Evolutionary conservation across 2,113 vertebrate genomes (phyloP).

Genomic region (Proterorhinus semilunaris): DNA sequence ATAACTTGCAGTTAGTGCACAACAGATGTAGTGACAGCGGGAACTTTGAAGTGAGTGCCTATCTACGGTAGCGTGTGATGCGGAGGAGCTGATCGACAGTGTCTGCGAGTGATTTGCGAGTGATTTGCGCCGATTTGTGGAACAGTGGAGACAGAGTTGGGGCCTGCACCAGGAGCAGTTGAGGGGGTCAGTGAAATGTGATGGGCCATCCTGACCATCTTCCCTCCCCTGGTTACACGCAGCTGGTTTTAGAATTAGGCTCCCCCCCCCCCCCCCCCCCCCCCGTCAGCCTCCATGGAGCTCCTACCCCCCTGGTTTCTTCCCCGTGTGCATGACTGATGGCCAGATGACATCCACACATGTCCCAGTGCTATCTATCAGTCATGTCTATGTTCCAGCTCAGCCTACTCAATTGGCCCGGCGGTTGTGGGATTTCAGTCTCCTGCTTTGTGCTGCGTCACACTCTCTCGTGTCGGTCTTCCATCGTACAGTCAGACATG

Average conservation of each 20-base stretch:
- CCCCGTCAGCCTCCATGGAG: constrained; percentile 44
- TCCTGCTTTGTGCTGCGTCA: constrained; percentile 53
- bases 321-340: constrained; percentile 61
- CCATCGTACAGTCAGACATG: background rate
- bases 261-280: constrained; percentile 30
- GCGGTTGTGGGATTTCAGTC: constrained; percentile 52
- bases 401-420: constrained; percentile 57
- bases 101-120: constrained; percentile 19
- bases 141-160: constrained; percentile 1
- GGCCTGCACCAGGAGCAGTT: constrained; percentile 34
- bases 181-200: constrained; percentile 58
- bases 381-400: constrained; percentile 16
- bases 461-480: constrained; percentile 8
- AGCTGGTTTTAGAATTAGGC: constrained; percentile 80
- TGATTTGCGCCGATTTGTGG: constrained; percentile 11
- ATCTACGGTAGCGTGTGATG: background rate
- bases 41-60: constrained; percentile 3
- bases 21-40: background rate
- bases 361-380: constrained; percentile 62
- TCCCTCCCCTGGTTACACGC: constrained; percentile 45
- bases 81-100: background rate
- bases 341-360: constrained; percentile 76
- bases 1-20: too few relatives aligned
- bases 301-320: constrained; percentile 10
- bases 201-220: constrained; percentile 39